Evolutionary conservation across 2,113 vertebrate species (phyloP).

Genomic region (Prionailurus bengalensis): DNA sequence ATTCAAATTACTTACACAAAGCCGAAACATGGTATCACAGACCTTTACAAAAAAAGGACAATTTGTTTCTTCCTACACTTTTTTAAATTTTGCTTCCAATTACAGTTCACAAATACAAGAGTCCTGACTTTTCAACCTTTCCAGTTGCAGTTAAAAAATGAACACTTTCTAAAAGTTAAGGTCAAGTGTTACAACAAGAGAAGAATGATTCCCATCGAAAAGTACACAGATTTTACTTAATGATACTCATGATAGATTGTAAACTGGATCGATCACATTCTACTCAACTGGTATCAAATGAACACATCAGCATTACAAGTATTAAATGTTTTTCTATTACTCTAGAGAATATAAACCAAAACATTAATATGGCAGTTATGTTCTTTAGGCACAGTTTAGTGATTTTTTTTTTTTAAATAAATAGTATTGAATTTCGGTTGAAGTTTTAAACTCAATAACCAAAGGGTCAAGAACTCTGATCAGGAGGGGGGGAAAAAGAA

Average conservation of each 20-base stretch:
- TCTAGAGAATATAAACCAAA: conserved; percentile 81
- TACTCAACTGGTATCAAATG: conserved; percentile 78
- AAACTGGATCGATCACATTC: conserved; percentile 79
- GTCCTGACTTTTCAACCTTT: conserved; percentile 78
- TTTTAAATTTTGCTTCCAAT: conserved; percentile 75
- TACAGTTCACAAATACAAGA: conserved; percentile 78
- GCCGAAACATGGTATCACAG: conserved; percentile 70
- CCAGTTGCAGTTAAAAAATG: conserved; percentile 76
- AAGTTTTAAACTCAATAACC: conserved; percentile 78
- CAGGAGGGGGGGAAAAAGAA: background rate
- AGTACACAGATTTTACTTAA: conserved; percentile 74
- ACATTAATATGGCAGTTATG: conserved; percentile 84
- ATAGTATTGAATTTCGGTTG: conserved; percentile 77
- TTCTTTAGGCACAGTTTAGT: conserved; percentile 83
- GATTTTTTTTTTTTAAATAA: conserved; percentile 71
- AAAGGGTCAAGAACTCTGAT: conserved; percentile 77
- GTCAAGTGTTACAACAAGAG: conserved; percentile 80
- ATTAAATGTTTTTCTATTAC: conserved; percentile 80
- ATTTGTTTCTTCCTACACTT: conserved; percentile 72
- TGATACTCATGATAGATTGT: conserved; percentile 73
- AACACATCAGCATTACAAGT: conserved; percentile 78
- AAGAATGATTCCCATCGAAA: conserved; percentile 74
- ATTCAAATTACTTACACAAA: conserved; percentile 73
- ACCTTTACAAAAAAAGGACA: conserved; percentile 75
- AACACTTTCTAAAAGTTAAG: conserved; percentile 79